Evolutionary conservation across 1,140 invertebrate species (phyloP), one percentile per base, ranked within the genome.

Genomic region (Nilaparvata lugens): DNA sequence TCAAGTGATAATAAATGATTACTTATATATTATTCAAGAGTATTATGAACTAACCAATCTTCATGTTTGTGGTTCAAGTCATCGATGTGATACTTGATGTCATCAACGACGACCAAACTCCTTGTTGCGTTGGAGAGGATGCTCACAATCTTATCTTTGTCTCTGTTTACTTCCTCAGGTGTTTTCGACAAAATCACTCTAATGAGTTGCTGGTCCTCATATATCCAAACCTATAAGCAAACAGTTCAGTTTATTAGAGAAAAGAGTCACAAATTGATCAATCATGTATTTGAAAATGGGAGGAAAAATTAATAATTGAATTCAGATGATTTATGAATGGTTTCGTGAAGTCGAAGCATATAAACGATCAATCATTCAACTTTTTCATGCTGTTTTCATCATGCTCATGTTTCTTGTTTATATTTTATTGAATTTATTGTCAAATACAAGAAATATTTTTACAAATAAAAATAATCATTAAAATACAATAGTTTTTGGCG

Each of bases 171-270:
- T 70, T 86, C 79, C 68, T 85, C 78, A 4, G 83, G 83, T 40
- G 90, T 81, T 66, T 87, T 78, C 0, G 89, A 89, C 18, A 93
- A 72, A 61, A 93, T 90, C 23, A 93, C 83, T 53, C 87, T 77
- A 51, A 92, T 85, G 18, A 92, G 73, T 62, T 92, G 87, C 0
- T 85, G 81, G 0, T 84, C 81, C 67, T 90, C 88, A 62, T 89
- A 91, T 21, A 93, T 82, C 91, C 91, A 94, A 5, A 92, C 74
- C 88, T 91, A 64, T 2, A 72, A 67, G 58, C 53, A 25, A 58
- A 45, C 64, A 62, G 59, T 61, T n/a, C n/a, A n/a, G n/a, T 52
- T n/a, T 57, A 9, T 28, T 57, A 18, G 45, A 16, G 56, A 13
- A 56, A 23, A 28, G 7, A 58, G 7, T 23, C 13, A 38, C 13